Conservation (phyloP, 2,888 invertebrate species). For the Stenchaetothrips biformis region DNA sequence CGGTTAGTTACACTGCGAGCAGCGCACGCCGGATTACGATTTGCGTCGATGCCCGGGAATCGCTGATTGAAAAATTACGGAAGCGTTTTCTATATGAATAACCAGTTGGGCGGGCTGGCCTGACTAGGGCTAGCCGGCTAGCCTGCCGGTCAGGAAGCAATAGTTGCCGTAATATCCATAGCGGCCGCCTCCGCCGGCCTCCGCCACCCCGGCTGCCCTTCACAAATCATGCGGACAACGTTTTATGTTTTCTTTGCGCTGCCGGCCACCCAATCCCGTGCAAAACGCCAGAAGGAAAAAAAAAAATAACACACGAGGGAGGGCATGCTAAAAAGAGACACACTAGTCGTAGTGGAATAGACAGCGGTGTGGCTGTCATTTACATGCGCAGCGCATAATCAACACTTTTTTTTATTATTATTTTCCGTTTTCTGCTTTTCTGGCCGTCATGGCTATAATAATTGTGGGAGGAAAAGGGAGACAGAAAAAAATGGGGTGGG, state of each 20-base stretch:
- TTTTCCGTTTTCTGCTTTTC: constrained; percentile 10
- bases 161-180: background rate
- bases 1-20: background rate
- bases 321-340: background rate
- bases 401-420: constrained; percentile 5
- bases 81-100: constrained; percentile 23
- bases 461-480: constrained; percentile 8
- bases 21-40: background rate
- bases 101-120: constrained; percentile 5
- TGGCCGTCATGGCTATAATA: background rate
- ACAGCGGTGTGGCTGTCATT: background rate
- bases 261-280: background rate
- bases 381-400: constrained; percentile 15
- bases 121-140: background rate
- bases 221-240: constrained; percentile 1
- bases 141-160: too few species aligned
- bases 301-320: background rate
- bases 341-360: background rate
- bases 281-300: background rate
- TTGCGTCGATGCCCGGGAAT: background rate
- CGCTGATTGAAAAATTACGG: constrained; percentile 24
- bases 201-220: background rate
- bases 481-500: background rate
- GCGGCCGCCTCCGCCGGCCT: background rate
- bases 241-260: constrained; percentile 9